Base-by-base conservation (phyloP, 2,888 invertebrate species). In the Pristionchus maxplancki region DNA sequence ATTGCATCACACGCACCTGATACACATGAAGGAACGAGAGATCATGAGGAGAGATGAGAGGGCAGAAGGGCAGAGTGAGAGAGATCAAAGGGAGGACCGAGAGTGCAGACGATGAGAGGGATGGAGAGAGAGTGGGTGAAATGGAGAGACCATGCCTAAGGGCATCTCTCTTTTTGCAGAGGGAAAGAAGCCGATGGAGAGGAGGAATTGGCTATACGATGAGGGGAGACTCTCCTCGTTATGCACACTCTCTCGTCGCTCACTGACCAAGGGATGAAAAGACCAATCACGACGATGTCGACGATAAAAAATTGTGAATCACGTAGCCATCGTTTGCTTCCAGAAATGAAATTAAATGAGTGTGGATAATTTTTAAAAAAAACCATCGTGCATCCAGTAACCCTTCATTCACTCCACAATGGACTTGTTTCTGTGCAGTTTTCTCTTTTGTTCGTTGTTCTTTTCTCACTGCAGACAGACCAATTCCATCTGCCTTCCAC, bases 1-100 rank as follows among this genome's bases (percentile, higher is more conserved):
- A 78, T 78, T 78, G 78, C 78, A 78, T 78, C 78, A 78, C 78
- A 78, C 48, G 44, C 78, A 78, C 78, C 78, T 78, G 78, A 78
- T 78, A 48, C 44, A 48, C 78, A 78, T 6, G 28, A 40, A 78
- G 44, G n/a, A 37, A 8, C 17, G 78, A 78, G 78, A 44, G 15
- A 44, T n/a, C 44, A 78, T 11, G 78, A 2, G 44, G 28, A 44
- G 44, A n/a, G 78, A n/a, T 24, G 78, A 48, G 78, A n/a, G 34
- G 44, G 24, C 44, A 78, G 78, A 78, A 9, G 28, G 20, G 28
- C 44, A 40, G 78, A 78, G 2, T 44, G 48, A 40, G 78, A 78
- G 78, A 78, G 78, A 78, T n/a, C 78, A 28, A n/a, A 58, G 11
- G 78, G 11, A 78, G 28, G 13, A 44, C 15, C 3, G 78, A 78